Base-by-base conservation (phyloP, 2,113 vertebrate genomes). In the Oncorhynchus kisutch region DNA sequence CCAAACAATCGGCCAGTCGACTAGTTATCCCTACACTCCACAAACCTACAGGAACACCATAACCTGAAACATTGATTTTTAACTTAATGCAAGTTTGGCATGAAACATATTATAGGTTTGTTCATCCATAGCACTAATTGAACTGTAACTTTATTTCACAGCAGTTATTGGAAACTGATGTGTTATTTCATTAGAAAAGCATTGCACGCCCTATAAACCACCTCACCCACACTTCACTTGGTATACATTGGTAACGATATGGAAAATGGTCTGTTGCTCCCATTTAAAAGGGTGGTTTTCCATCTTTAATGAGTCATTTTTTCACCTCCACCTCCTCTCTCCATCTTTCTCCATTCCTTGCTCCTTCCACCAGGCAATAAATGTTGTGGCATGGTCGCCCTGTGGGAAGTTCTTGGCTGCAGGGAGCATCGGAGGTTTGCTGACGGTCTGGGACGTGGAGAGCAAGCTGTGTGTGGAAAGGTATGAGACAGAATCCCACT, bases 311-410 rank as follows among this genome's bases (percentile, higher is more conserved):
- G 12, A 45, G n/a, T 64, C 5, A 20, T 14, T 22, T 18, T 18
- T 11, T 71, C 22, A 18, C 24, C 34, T n/a, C 16, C 73, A 12
- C 34, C 73, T 8, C 13, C 24, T 16, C 7, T 57, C 3, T 25
- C 22, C 27, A 25, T 59, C 16, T 31, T n/a, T 60, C 71, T 72
- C 22, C 49, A 27, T 6, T 13, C 31, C 1, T 3, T 9, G 18
- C 22, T 54, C 18, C 12, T 48, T 49, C 76, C 64, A 65, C 74
- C 87, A 99, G 98, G 88, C 93, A 27, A 81, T 98, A 78, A 99
- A 96, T 82, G 89, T 97, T 81, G 93, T 97, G 78, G 86, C 91
- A 75, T 99, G 98, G 98, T 99, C 97, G 83, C 95, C 96, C 0
- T 97, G 96, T 85, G 96, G 96, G 22, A 88, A 82, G 45, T 95